Evolutionary conservation across 1,140 invertebrate genomes (phyloP), one percentile per base, ranked within the genome.

Genomic region (Listronotus bonariensis): DNA sequence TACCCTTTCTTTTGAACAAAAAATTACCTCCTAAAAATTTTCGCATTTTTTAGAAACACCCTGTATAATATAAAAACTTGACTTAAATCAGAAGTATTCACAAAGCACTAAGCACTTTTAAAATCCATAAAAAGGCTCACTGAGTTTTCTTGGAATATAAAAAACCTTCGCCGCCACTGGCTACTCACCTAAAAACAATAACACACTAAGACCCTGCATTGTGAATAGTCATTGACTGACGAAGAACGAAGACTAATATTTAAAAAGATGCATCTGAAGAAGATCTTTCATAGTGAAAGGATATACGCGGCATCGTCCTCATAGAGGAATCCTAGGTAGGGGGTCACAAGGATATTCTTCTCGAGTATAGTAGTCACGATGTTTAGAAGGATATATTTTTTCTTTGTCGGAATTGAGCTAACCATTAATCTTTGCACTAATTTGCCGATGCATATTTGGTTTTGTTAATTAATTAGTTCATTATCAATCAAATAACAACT

Each of bases 101-200:
- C 20, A 1, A 26, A 26, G 5, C 20, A 26, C 20, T 26, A 46
- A 14, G 45, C 45, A 46, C n/a, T 46, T 18, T 14, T 7, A 17
- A 46, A 46, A 46, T 46, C 45, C 20, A 26, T 26, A 3, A 26
- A 26, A 26, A 26, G 20, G 20, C 20, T 26, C 20, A 26, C 20
- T 26, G 20, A 26, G 1, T 26, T 26, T 26, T 26, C 20, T 26
- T 5, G 20, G 20, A 26, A 26, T 26, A 26, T 5, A 26, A 5
- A 26, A 26, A 26, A 26, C 5, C 5, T 26, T n/a, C 8, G 38
- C 18, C 11, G 18, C 40, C 43, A 59, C 46, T 51, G 31, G 20
- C 7, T 59, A 72, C 76, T 77, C 72, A 77, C 76, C 76, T 71
- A 77, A 65, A 59, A 76, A 66, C 71, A 76, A 68, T 60, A 77